Conservation (phyloP, 2,888 invertebrate genomes). For the Chrysina gloriosa region DNA sequence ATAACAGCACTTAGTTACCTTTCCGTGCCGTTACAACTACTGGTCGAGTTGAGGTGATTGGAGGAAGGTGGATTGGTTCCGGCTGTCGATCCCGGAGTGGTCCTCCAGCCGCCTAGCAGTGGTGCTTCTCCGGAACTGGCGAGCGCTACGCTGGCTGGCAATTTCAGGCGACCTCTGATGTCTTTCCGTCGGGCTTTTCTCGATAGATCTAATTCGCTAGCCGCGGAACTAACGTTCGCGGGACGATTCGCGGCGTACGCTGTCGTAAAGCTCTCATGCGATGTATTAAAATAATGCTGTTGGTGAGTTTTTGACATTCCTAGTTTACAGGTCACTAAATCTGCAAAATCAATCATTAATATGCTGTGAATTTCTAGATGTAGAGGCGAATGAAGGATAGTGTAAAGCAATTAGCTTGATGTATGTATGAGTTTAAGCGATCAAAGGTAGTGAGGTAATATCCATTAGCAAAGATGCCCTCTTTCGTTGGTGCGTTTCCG, state of each 20-base stretch:
- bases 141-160: slow-evolving; percentile 70
- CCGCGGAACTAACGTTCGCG: slow-evolving; percentile 72
- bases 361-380: no score
- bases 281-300: slow-evolving; percentile 77
- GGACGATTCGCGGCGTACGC: slow-evolving; percentile 68
- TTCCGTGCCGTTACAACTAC: slow-evolving; percentile 76
- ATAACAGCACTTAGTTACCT: slow-evolving; percentile 65
- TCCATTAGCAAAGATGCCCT: no score
- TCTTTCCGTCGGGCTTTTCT: slow-evolving; percentile 76
- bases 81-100: slow-evolving; percentile 67
- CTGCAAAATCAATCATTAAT: slow-evolving; percentile 61
- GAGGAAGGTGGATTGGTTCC: slow-evolving; percentile 69
- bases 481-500: no score
- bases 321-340: slow-evolving; percentile 85
- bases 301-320: slow-evolving; percentile 69
- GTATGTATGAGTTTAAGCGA: no score
- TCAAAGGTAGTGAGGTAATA: no score
- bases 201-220: slow-evolving; percentile 83
- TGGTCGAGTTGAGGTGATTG: slow-evolving; percentile 72
- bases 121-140: slow-evolving; percentile 82
- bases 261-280: slow-evolving; percentile 79
- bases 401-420: no score
- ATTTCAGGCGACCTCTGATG: slow-evolving; percentile 71
- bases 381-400: no score
- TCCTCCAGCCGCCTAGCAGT: slow-evolving; percentile 76